A percentile compares a stretch with the other conserved stretches of the same genome.
These are phyloP conservation scores for Hyperoodon ampullatus DNA, from an alignment of 2,113 vertebrate genomes.

Conservation along the genomic window DNA sequence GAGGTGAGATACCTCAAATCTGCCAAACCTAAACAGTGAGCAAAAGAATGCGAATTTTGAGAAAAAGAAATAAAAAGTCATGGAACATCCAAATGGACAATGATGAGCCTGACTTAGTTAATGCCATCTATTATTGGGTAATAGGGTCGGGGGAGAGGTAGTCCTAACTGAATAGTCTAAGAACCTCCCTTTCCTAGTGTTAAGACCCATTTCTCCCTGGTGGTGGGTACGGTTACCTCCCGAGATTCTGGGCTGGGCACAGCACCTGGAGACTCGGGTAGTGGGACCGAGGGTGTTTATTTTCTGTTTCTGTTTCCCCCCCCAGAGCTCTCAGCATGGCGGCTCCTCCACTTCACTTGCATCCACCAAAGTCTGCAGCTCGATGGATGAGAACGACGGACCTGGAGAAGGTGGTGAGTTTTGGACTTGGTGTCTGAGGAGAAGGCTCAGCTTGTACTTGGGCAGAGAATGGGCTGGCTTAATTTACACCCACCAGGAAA, in stretches of 20 bases:
- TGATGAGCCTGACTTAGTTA: background rate
- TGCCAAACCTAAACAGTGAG: background rate
- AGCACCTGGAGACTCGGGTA: fast-evolving
- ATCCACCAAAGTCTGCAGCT: conserved; percentile 98
- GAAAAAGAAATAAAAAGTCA: background rate
- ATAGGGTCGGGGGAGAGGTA: background rate
- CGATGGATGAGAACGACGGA: conserved; percentile 97
- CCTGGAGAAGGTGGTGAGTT: conserved; percentile 91
- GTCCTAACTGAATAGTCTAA: background rate
- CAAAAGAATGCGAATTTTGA: background rate
- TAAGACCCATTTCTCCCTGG: background rate
- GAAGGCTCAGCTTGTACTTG: background rate
- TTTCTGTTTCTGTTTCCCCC: conserved; percentile 72
- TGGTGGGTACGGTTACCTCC: background rate
- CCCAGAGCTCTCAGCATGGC: conserved; percentile 95
- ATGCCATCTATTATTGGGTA: background rate
- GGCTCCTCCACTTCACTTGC: conserved; percentile 97
- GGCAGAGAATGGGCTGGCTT: background rate
- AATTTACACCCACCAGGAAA: background rate
- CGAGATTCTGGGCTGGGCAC: background rate
- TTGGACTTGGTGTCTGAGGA: background rate
- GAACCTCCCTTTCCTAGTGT: background rate
- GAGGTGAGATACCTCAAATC: background rate
- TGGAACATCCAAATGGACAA: background rate
- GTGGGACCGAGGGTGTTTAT: conserved; percentile 65